Evolutionary conservation across 2,888 invertebrate species (phyloP), one percentile per base, ranked within the genome.

Genomic region (Galerucella nymphaeae): DNA sequence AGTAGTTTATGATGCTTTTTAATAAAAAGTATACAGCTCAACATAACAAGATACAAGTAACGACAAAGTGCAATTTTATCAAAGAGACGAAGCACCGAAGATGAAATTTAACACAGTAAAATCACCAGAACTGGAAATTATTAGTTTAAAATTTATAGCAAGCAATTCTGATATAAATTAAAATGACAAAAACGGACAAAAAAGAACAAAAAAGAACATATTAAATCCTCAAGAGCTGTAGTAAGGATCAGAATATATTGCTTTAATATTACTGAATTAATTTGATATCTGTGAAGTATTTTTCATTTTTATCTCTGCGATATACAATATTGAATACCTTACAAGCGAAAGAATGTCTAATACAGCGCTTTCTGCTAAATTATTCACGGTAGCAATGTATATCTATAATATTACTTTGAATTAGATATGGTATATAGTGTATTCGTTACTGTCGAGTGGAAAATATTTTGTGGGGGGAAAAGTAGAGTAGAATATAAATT

Each of bases 261-360:
- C 70, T 62, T 69, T 71, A 71, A 69, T 74, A 69, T 71, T 62
- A 66, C 66, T 18, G 71, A 68, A 68, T 69, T 78, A 75, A 75
- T 72, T 58, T 57, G 48, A 72, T 77, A 75, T 73, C 72, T 48
- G 65, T 71, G 72, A 66, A 73, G 72, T 75, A 76, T 75, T 77
- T 77, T 77, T 77, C 78, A 77, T 78, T 77, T 76, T 71, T 69
- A 72, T 75, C 63, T 66, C 59, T 72, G 74, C 59, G 70, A 75
- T 63, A 71, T 59, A 70, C 66, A 59, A 74, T 70, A 72, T 66
- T 69, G 71, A 70, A 66, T 72, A 66, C 62, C 69, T 71, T 68
- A 58, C 62, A 50, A 55, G 58, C 50, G 61, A 68, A 75, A 71
- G 71, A 71, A 73, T 75, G 73, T 73, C 64, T 68, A 73, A 73